Conservation (phyloP, 2,888 invertebrate species). For the Meteorus cinctellus region DNA sequence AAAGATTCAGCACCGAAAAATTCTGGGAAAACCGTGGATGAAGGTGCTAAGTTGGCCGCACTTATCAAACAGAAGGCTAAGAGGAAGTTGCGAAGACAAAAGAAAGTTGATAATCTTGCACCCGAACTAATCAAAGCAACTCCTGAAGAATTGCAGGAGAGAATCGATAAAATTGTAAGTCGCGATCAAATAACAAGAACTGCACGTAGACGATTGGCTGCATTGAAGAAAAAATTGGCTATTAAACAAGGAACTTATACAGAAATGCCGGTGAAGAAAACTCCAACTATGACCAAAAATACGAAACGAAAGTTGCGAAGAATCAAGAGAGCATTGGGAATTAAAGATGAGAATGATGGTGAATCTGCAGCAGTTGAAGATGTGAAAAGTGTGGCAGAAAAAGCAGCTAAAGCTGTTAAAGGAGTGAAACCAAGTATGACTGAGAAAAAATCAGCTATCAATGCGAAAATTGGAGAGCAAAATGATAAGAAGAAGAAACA, state of each 20-base stretch:
- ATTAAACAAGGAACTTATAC: conserved; percentile 43
- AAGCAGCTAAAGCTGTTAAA: conserved; percentile 17
- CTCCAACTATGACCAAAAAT: neutral
- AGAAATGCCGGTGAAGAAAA: neutral
- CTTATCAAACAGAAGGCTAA: conserved; percentile 26
- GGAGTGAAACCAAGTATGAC: conserved; percentile 27
- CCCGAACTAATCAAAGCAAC: conserved; percentile 25
- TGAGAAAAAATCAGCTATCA: conserved; percentile 33
- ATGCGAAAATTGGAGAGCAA: neutral
- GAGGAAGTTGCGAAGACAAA: conserved; percentile 38
- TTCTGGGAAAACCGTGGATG: neutral
- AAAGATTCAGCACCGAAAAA: neutral
- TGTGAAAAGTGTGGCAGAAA: conserved; percentile 8
- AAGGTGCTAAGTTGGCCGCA: neutral
- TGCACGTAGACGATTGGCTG: conserved; percentile 56
- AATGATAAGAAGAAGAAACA: conserved; percentile 29
- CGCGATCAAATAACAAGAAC: conserved; percentile 57
- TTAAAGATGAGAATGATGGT: conserved; percentile 1
- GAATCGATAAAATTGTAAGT: conserved; percentile 55
- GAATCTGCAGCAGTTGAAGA: neutral
- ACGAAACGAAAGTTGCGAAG: conserved; percentile 16
- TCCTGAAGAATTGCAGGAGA: conserved; percentile 51
- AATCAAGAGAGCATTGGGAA: conserved; percentile 4
- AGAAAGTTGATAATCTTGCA: conserved; percentile 42
- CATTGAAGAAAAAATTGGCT: conserved; percentile 55